Conservation (phyloP, 1,140 invertebrate species). For the Nasonia vitripennis region DNA sequence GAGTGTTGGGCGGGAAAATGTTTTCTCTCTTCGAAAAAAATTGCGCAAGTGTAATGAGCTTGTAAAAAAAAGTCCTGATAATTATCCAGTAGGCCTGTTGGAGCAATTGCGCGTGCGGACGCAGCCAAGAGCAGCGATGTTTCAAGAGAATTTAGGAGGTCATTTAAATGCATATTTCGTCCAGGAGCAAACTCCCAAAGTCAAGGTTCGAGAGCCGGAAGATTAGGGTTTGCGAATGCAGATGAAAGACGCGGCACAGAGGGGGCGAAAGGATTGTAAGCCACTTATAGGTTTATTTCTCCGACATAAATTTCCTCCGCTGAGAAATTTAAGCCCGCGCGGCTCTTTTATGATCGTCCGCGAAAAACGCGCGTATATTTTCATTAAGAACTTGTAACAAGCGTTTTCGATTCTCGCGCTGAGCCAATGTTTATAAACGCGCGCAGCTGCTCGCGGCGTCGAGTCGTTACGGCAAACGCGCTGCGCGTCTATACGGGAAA, state of each 20-base stretch:
- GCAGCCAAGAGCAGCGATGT: neutral
- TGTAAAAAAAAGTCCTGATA: too few relatives aligned
- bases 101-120: neutral
- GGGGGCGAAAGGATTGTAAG: constrained; percentile 50
- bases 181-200: constrained; percentile 57
- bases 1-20: neutral
- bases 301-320: constrained; percentile 39
- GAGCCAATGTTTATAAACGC: constrained; percentile 25
- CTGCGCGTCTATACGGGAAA: constrained; percentile 10
- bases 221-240: constrained; percentile 47
- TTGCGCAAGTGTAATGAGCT: neutral
- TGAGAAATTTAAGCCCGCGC: constrained; percentile 8
- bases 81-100: neutral
- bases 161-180: constrained; percentile 67
- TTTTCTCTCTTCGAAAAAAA: neutral
- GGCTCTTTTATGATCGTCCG: constrained; percentile 18
- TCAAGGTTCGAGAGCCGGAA: constrained; percentile 54
- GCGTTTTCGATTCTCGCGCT: neutral
- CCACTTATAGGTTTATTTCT: constrained; percentile 43
- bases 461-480: neutral
- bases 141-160: constrained; percentile 62
- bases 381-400: constrained; percentile 14
- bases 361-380: constrained; percentile 20
- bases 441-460: neutral
- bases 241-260: constrained; percentile 48